Evolutionary conservation across 1,140 invertebrate species (phyloP), one percentile per base, ranked within the genome.

Genomic region (Helicorthomorpha holstii): DNA sequence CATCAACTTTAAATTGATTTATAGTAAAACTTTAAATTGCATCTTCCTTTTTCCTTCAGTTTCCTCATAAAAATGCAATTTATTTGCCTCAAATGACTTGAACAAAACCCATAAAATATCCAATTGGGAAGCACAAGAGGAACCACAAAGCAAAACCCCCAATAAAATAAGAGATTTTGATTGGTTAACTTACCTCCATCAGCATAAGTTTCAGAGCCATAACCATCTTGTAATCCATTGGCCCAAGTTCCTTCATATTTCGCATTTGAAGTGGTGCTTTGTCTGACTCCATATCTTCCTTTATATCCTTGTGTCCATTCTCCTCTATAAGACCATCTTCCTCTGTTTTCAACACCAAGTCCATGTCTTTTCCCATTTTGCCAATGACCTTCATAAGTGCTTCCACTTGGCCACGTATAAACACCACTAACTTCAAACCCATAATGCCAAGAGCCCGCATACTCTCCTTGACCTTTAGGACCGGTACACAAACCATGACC

Each of bases 251-350:
- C 96, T 69, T 98, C 92, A 73, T 99, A 99, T 67, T 93, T 92
- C 59, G 95, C 95, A 41, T 84, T 88, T 53, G 92, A 94, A 41
- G 89, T 85, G 21, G 85, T 82, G 58, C 88, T 93, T 69, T 96
- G 87, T 54, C 94, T 76, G 3, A 97, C 88, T 7, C 96, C 96
- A 71, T 99, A 99, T 41, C 95, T 82, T 29, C 95, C 96, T 69
- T 98, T 98, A 72, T 90, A 94, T 19, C 95, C 96, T 65, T 96
- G 91, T n/a, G 93, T 96, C 94, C 94, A 99, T 73, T 99, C 95
- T 42, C 96, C 96, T 27, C 90, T 78, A 70, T 99, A 99, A 49
- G 96, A 73, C 91, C 94, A 98, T 16, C 92, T 77, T 14, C 94
- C 93, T 46, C 95, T 80, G 23, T 84, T 85, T 68, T 99, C 95